phyloP scores from a whole-genome alignment of 2,888 invertebrate species.

The Cancer borealis region DNA sequence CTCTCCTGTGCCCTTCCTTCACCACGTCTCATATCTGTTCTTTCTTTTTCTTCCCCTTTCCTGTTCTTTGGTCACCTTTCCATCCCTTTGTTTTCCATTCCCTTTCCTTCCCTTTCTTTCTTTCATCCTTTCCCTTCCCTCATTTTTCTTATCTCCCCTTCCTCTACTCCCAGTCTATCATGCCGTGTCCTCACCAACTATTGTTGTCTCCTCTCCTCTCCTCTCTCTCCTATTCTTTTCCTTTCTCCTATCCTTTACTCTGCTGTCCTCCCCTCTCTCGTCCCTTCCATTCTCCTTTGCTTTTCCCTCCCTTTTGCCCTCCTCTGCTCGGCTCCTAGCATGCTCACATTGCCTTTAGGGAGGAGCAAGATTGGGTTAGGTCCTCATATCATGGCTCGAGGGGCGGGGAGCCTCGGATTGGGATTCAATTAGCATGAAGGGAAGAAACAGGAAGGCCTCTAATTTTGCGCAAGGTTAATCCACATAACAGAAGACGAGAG shows the following conservation, averaged over 20 bases:
- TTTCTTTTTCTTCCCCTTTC: not conserved
- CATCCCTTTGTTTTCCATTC: not conserved
- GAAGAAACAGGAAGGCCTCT: constrained; percentile 38
- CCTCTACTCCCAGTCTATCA: not conserved
- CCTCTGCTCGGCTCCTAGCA: not conserved
- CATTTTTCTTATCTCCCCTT: not conserved
- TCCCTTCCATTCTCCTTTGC: not conserved
- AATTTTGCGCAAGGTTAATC: constrained; percentile 49
- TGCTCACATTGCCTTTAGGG: not conserved
- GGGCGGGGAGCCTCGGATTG: constrained; percentile 8
- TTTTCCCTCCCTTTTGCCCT: not conserved
- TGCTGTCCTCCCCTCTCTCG: not conserved
- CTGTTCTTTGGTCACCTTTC: not conserved
- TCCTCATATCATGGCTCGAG: not conserved
- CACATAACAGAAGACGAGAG: not conserved
- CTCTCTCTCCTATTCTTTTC: not conserved
- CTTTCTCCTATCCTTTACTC: not conserved
- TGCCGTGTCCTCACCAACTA: not conserved
- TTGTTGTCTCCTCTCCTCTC: not conserved
- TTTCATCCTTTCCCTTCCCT: not conserved
- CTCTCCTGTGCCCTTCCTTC: not conserved
- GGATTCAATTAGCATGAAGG: constrained; percentile 54
- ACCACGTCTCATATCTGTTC: not conserved
- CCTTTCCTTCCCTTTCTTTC: not conserved
- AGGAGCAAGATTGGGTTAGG: not conserved